Base-by-base conservation (phyloP, 2,797 vertebrate genomes). In the Oophaga sylvatica region DNA sequence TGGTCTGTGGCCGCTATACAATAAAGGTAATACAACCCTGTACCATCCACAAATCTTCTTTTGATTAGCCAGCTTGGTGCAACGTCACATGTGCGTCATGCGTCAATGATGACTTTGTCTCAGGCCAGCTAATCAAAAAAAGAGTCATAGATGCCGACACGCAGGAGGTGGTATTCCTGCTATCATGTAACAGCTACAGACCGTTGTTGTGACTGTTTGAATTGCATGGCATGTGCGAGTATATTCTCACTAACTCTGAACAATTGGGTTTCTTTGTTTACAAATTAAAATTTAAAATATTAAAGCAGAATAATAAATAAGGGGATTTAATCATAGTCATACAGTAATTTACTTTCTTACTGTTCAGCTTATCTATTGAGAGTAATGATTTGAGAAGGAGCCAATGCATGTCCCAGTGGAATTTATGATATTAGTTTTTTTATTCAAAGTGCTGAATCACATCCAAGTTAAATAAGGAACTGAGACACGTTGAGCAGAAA, bases 391-490 rank as follows among this genome's bases (percentile, higher is more conserved):
- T 82, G 1, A 56, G 60, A 5, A 65, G 41, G 62, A 84, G 48
- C 68, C 59, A 67, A 57, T 60, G 70, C 57, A 41, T 26, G 57
- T 41, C 80, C 60, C 71, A 41, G 59, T 78, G 73, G 71, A 83
- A 82, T 87, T 82, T 83, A 56, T 81, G 41, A 45, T 82, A 82
- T 81, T 67, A 41, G 67, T 26, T 60, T 68, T 76, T 56, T 57
- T 65, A 82, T 17, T 65, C 70, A 87, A 83, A 87, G 63, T 87
- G 26, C 80, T 87, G 86, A 82, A 83, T 78, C 71, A 77, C 31
- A 78, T 83, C 80, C 86, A 87, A 77, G 59, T 82, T 53, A 63
- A 83, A 83, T 81, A 87, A 77, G 59, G 59, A 15, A 76, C 70
- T 71, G 17, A 63, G 41, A 53, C 59, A 56, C 41, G 70, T 19